Conservation (phyloP, 2,888 invertebrate species). For the Epinotia demarniana region DNA sequence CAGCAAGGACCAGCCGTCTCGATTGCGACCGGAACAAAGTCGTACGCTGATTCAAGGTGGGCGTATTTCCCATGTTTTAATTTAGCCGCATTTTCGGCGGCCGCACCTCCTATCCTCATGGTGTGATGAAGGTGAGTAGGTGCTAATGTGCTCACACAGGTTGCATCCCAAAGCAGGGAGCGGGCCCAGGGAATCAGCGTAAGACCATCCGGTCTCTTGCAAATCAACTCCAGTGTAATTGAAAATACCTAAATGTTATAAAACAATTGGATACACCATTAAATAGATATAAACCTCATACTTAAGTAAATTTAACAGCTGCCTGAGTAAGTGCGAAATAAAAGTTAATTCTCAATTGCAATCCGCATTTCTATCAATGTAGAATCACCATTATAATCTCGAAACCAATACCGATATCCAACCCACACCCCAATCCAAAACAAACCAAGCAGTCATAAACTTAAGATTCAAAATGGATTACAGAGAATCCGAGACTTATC, state of each 20-base stretch:
- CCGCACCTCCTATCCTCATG: too few relatives aligned
- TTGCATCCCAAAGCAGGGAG: too few relatives aligned
- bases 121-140: too few relatives aligned
- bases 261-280: slow-evolving; percentile 11
- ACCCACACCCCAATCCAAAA: neutral
- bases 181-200: too few relatives aligned
- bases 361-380: slow-evolving; percentile 38
- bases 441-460: neutral
- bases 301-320: slow-evolving; percentile 20
- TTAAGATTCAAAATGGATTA: slow-evolving; percentile 14
- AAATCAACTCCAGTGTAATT: neutral
- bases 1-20: too few relatives aligned
- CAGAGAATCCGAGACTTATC: slow-evolving; percentile 32
- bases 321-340: slow-evolving; percentile 10
- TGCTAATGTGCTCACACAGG: too few relatives aligned
- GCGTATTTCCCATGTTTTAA: too few relatives aligned
- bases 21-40: too few relatives aligned
- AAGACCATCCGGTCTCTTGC: too few relatives aligned
- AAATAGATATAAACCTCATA: neutral
- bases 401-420: slow-evolving; percentile 48
- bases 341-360: slow-evolving; percentile 15
- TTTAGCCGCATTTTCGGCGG: too few relatives aligned
- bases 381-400: slow-evolving; percentile 49
- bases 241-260: neutral
- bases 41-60: too few relatives aligned